A percentile compares a stretch with the other conserved stretches of the same genome.
Conservation (phyloP, 2,888 invertebrate species). For the Oligia strigilis region DNA sequence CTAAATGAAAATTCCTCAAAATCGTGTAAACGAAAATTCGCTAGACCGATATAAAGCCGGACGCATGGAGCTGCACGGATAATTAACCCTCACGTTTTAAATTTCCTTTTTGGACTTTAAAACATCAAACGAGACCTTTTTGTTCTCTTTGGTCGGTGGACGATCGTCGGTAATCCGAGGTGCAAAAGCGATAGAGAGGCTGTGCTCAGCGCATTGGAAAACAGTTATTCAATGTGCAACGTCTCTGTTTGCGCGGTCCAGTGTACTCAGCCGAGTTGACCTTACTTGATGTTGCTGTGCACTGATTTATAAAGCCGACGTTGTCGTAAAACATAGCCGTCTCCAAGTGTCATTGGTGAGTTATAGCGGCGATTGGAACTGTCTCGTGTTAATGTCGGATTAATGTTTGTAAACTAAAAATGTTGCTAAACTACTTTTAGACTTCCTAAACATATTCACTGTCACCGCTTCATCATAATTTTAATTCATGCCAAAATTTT, state of each 20-base stretch:
- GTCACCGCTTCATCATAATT: slow-evolving; percentile 39
- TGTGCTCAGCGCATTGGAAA: slow-evolving; percentile 83
- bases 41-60: slow-evolving; percentile 60
- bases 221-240: slow-evolving; percentile 78
- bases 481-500: slow-evolving; percentile 36
- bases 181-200: slow-evolving; percentile 77
- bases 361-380: slow-evolving; percentile 56
- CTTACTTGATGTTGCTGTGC: slow-evolving; percentile 49
- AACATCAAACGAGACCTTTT: slow-evolving; percentile 77
- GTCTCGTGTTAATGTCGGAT: slow-evolving; percentile 49
- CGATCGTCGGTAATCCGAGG: slow-evolving; percentile 80
- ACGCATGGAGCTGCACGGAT: slow-evolving; percentile 70
- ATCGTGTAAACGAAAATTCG: slow-evolving; percentile 49
- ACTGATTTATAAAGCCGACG: slow-evolving; percentile 59
- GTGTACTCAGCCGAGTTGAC: slow-evolving; percentile 68
- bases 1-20: slow-evolving; percentile 52
- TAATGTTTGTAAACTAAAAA: slow-evolving; percentile 48
- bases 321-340: slow-evolving; percentile 54
- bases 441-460: slow-evolving; percentile 53
- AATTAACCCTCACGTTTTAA: slow-evolving; percentile 75
- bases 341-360: slow-evolving; percentile 47
- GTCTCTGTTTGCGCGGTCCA: slow-evolving; percentile 75
- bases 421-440: slow-evolving; percentile 52
- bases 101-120: slow-evolving; percentile 74
- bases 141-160: slow-evolving; percentile 69